Evolutionary conservation across 2,797 vertebrate genomes (phyloP).

Genomic region (Gymnoscopelus microlampas): DNA sequence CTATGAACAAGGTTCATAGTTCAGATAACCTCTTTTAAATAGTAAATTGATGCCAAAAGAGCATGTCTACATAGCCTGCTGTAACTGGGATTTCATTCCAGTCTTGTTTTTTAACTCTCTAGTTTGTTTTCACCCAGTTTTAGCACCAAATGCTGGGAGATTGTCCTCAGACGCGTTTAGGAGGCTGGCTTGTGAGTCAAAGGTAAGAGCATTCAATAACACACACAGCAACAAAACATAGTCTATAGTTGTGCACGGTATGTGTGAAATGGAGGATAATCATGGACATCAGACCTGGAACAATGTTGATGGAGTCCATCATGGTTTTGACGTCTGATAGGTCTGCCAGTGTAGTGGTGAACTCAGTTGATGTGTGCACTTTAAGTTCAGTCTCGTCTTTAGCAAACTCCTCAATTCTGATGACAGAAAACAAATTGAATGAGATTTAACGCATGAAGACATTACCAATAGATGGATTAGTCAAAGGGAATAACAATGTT

Average conservation of each 20-base stretch:
- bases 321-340: conserved; percentile 90
- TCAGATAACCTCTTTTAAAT: no score
- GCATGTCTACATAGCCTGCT: no score
- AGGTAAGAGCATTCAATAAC: not conserved
- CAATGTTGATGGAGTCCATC: conserved; percentile 90
- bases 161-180: no score
- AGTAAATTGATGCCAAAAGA: no score
- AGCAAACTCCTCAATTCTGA: conserved; percentile 87
- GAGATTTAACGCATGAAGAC: not conserved
- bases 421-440: conserved; percentile 6
- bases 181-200: no score
- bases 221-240: conserved; percentile 20
- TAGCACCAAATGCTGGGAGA: no score
- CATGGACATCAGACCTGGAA: conserved; percentile 83
- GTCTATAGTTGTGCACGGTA: not conserved
- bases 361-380: conserved; percentile 81
- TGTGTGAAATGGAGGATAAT: not conserved
- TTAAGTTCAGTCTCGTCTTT: conserved; percentile 83
- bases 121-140: no score
- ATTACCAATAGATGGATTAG: not conserved
- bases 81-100: no score
- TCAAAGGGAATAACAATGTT: not conserved
- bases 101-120: no score
- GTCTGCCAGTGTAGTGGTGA: conserved; percentile 83
- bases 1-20: no score